phyloP scores from a whole-genome alignment of 2,888 invertebrate species.

The Cosmia trapezina region DNA sequence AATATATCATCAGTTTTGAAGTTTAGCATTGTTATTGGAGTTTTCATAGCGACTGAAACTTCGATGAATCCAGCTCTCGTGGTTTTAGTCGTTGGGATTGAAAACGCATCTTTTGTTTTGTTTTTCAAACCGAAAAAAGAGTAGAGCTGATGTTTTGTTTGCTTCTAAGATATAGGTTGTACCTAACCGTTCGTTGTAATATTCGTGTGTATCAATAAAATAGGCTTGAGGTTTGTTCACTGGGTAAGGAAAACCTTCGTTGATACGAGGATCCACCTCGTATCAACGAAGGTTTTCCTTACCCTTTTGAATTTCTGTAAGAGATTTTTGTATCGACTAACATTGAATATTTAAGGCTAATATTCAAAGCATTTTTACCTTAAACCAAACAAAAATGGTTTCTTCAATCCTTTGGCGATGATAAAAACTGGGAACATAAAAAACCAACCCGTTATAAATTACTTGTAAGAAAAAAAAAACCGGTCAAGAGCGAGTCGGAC shows the following conservation, averaged over 20 bases:
- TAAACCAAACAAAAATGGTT: not conserved
- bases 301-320: constrained; percentile 24
- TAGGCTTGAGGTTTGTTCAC: constrained; percentile 19
- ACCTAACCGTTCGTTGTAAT: not conserved
- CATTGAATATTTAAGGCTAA: constrained; percentile 8
- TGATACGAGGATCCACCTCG: too few relatives aligned
- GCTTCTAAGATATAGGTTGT: constrained; percentile 17
- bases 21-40: constrained; percentile 22
- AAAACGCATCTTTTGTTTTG: constrained; percentile 47
- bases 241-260: too few relatives aligned
- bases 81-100: constrained; percentile 29
- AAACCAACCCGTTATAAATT: too few relatives aligned
- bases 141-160: constrained; percentile 36
- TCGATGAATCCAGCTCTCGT: constrained; percentile 42
- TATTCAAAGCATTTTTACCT: constrained; percentile 21
- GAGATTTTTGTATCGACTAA: constrained; percentile 18
- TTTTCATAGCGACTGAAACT: constrained; percentile 11
- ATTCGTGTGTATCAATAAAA: constrained; percentile 19
- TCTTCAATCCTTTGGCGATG: not conserved
- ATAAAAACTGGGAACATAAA: not conserved
- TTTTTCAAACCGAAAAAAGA: constrained; percentile 27
- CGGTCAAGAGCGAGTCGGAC: too few relatives aligned
- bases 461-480: too few relatives aligned
- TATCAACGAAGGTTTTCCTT: constrained; percentile 32
- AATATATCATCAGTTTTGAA: constrained; percentile 31